Evolutionary conservation across 2,113 vertebrate species (phyloP).

Genomic region (Mustela lutreola): DNA sequence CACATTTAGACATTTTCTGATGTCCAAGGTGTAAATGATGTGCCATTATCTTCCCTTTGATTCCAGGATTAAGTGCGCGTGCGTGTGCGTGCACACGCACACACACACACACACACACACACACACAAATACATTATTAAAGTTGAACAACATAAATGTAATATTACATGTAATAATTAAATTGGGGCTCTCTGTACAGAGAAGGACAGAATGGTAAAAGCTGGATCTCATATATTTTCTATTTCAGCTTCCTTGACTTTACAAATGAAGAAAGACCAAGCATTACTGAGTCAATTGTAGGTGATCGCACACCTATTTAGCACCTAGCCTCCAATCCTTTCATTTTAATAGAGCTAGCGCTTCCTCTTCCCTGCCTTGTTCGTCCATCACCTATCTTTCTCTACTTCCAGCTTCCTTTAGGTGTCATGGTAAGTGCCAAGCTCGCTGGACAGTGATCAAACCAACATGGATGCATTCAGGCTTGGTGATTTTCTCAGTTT

Average conservation of each 20-base stretch:
- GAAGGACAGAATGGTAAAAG: neutral
- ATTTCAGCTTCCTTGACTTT: neutral
- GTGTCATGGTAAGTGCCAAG: conserved; percentile 14
- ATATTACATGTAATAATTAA: neutral
- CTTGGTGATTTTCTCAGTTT: conserved; percentile 4
- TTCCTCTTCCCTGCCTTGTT: neutral
- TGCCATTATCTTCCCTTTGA: neutral
- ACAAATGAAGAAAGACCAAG: neutral
- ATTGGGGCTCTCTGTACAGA: neutral
- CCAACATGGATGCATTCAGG: neutral
- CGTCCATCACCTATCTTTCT: neutral
- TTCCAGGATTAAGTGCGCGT: neutral
- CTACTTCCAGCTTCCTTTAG: neutral
- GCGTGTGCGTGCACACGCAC: neutral
- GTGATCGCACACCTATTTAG: neutral
- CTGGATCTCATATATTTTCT: neutral
- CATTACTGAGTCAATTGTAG: neutral
- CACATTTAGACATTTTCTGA: neutral
- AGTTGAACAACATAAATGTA: neutral
- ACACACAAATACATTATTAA: neutral
- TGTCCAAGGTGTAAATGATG: neutral
- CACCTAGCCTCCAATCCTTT: neutral
- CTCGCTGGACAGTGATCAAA: neutral
- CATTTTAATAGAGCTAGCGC: neutral
- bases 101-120: neutral